A percentile compares a stretch with the other conserved stretches of the same genome.
These are phyloP conservation scores for mouse (Mus musculus) DNA, from an alignment of 2,113 vertebrate species.

Conservation along the genomic window DNA sequence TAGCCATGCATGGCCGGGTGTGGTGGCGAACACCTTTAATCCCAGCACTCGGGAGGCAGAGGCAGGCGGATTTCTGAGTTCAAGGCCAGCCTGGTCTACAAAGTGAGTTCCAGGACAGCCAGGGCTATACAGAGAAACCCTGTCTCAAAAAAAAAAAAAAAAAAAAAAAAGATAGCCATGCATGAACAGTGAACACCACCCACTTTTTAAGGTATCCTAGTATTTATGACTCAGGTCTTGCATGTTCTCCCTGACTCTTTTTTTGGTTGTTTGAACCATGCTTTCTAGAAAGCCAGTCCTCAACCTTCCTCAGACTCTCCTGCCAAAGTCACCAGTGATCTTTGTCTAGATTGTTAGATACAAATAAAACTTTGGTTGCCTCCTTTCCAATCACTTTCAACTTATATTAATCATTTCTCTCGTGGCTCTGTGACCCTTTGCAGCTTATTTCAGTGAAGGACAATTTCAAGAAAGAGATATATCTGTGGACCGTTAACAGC, in stretches of 20 bases:
- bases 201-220: neutral
- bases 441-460: neutral
- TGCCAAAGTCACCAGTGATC: neutral
- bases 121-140: too few species aligned
- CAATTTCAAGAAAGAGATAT: neutral
- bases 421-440: neutral
- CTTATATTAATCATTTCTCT: neutral
- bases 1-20: neutral
- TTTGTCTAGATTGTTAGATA: neutral
- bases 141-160: too few species aligned
- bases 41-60: too few species aligned
- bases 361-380: neutral
- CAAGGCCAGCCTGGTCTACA: too few species aligned
- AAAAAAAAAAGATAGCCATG: neutral
- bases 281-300: neutral
- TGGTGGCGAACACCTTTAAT: too few species aligned
- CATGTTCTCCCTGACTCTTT: neutral
- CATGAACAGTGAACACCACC: neutral
- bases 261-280: neutral
- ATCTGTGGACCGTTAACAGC: neutral
- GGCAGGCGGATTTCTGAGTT: too few species aligned
- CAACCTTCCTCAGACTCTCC: neutral
- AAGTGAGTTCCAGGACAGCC: too few species aligned
- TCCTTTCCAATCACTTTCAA: neutral
- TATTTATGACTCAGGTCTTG: neutral